Evolutionary conservation across 2,888 invertebrate species (phyloP).

Genomic region (Xestoiulus laeticollis): DNA sequence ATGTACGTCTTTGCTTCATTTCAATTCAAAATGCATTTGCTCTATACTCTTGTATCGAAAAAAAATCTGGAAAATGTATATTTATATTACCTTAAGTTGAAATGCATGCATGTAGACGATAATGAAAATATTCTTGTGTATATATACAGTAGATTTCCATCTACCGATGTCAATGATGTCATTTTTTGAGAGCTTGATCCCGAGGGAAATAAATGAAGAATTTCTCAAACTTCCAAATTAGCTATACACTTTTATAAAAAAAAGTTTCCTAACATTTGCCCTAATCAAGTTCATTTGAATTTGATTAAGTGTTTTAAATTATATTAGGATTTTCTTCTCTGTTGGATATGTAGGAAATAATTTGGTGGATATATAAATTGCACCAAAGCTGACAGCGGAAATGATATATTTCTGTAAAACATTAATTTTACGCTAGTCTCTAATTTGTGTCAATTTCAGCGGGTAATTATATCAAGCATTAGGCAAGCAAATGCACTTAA

Average conservation of each 20-base stretch:
- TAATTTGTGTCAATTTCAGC: constrained; percentile 41
- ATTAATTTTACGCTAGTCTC: neutral
- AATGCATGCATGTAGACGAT: too few relatives aligned
- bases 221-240: neutral
- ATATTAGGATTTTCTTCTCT: neutral
- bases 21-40: too few relatives aligned
- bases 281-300: neutral
- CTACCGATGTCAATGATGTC: neutral
- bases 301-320: neutral
- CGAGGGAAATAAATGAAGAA: neutral
- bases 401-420: constrained; percentile 38
- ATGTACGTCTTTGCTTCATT: too few relatives aligned
- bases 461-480: constrained; percentile 5
- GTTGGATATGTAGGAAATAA: neutral
- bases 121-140: too few relatives aligned
- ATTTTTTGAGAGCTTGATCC: neutral
- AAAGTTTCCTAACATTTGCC: neutral
- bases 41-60: too few relatives aligned
- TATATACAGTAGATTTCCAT: too few relatives aligned
- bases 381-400: constrained; percentile 23
- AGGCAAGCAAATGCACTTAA: constrained; percentile 16
- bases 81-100: too few relatives aligned
- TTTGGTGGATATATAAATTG: neutral
- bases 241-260: neutral
- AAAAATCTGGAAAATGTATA: too few relatives aligned